Evolutionary conservation across 2,888 invertebrate species (phyloP), one percentile per base, ranked within the genome.

Genomic region (Agrotis segetum): DNA sequence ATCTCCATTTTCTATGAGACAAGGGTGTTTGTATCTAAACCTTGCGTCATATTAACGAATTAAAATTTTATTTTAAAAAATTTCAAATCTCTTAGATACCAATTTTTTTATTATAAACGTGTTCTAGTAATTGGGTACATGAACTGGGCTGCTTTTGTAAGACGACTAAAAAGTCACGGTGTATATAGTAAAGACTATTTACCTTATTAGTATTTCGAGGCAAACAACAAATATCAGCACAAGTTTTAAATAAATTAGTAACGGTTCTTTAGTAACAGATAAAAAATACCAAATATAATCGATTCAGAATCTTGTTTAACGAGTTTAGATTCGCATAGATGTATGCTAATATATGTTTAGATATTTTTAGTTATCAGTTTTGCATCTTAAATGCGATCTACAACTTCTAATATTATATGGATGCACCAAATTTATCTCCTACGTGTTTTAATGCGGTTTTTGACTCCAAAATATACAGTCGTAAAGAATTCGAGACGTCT

Each of bases 391-490:
- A 17, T 29, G n/a, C 19, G 13, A 47, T 47, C 14, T 6, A 56
- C 3, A 40, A 40, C 55, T 60, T 56, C 24, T 46, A 24, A 59
- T 29, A 67, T 53, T 52, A 47, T 34, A 63, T 77, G 40, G 81
- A 83, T 82, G 83, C 83, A 84, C 81, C 79, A 76, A 84, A 81
- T 83, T 76, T 70, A 75, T 84, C 71, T 72, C 68, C 77, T 74
- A 68, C 77, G 77, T 82, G 59, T 70, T 46, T 75, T 47, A 88
- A 90, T 87, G 88, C 82, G 91, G 75, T 87, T 86, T 83, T 89
- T 87, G 87, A 86, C 88, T 86, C 71, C 77, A 77, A 79, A 79
- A 71, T 65, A 55, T 74, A 53, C 58, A 67, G 58, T 73, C 74
- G 50, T 64, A 63, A 83, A 74, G 67, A 75, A 67, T 67, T 62